These are phyloP conservation scores for Neodon shergylaensis DNA, from an alignment of 2,113 vertebrate genomes.

Conservation along the genomic window DNA sequence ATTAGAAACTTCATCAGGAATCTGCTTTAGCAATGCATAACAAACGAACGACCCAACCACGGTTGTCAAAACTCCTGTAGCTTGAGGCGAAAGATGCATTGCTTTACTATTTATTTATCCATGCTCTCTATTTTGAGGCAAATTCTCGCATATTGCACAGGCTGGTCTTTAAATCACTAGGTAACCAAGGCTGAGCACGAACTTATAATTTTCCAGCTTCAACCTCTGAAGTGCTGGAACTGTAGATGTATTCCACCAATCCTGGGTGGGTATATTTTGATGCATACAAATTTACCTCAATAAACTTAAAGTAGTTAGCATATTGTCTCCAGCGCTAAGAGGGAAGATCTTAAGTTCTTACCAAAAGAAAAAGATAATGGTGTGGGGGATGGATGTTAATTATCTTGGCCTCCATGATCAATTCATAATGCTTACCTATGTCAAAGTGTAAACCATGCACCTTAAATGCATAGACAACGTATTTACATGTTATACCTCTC, in stretches of 20 bases:
- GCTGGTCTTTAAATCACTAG: background rate
- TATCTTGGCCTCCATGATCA: background rate
- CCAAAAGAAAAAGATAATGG: background rate
- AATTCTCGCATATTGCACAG: background rate
- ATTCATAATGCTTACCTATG: background rate
- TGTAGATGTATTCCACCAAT: background rate
- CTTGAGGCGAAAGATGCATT: background rate
- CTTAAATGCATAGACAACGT: background rate
- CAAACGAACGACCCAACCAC: background rate
- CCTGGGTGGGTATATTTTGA: background rate
- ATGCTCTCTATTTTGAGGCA: background rate
- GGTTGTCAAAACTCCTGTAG: slow-evolving; percentile 8
- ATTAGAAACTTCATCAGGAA: background rate
- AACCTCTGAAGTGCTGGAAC: background rate
- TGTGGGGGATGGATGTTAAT: background rate
- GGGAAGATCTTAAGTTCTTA: background rate
- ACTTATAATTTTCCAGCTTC: background rate
- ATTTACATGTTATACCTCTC: background rate
- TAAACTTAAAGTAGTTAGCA: background rate
- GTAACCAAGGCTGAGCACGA: background rate
- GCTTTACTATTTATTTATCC: background rate
- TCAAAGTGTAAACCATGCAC: background rate
- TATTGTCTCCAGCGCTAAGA: background rate
- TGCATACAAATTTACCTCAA: background rate
- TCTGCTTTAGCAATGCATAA: background rate